These are phyloP conservation scores for Haliclystus octoradiatus DNA, from an alignment of 30 jellyfish, hydroid and myxozoan species.

Conservation along the genomic window DNA sequence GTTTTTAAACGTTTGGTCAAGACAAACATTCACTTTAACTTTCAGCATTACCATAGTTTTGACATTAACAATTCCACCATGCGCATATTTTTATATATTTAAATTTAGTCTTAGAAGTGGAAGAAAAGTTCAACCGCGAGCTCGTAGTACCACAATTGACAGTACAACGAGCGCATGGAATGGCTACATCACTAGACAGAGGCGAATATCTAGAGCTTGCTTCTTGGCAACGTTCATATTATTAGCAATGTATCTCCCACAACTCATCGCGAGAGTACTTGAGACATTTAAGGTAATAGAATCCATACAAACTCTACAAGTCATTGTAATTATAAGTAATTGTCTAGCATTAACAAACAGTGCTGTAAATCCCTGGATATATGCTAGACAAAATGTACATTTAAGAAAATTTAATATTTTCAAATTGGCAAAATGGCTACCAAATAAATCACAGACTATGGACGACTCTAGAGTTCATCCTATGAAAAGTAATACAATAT, in stretches of 20 bases:
- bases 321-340: background rate
- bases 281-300: background rate
- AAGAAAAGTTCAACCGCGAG: background rate
- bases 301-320: background rate
- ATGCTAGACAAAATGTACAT: background rate
- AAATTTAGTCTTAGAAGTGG: background rate
- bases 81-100: background rate
- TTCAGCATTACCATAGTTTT: background rate
- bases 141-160: background rate
- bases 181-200: background rate
- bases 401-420: background rate
- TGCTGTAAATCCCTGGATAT: background rate
- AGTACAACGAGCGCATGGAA: background rate
- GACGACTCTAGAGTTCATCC: too few species aligned
- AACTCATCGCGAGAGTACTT: background rate
- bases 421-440: too few species aligned
- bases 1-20: background rate
- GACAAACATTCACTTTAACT: background rate
- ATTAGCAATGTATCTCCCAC: background rate
- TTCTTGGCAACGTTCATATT: background rate
- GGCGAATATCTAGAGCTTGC: background rate
- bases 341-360: background rate
- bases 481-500: too few species aligned
- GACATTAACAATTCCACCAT: background rate
- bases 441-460: too few species aligned